A percentile compares a stretch with the other conserved stretches of the same genome.
phyloP scores from a whole-genome alignment of 2,113 vertebrate species.

The Athene cunicularia region DNA sequence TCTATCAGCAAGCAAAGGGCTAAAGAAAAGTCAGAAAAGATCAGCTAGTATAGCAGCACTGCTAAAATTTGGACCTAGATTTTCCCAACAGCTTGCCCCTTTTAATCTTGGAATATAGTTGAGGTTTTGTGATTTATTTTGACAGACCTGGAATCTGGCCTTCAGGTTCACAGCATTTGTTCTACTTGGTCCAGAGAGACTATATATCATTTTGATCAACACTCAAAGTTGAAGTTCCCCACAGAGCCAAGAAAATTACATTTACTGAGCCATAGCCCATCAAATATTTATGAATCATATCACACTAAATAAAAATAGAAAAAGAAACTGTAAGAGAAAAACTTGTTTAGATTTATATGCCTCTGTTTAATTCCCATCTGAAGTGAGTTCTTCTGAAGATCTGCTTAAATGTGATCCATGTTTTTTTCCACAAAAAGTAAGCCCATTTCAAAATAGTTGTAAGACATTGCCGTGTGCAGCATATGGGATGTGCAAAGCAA shows the following conservation, averaged over 20 bases:
- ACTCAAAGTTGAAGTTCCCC: not conserved
- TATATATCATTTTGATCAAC: not conserved
- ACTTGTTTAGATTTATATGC: not conserved
- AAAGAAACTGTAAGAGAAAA: not conserved
- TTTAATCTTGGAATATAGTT: not conserved
- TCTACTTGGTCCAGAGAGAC: not conserved
- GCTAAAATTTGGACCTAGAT: not conserved
- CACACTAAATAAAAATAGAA: constrained; percentile 19
- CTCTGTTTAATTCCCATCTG: not conserved
- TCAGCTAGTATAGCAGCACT: not conserved
- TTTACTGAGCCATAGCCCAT: not conserved
- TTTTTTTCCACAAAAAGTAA: not conserved
- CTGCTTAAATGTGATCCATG: not conserved
- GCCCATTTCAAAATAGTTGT: not conserved
- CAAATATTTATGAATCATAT: constrained; percentile 15
- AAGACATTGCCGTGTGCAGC: not conserved
- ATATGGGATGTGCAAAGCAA: not conserved
- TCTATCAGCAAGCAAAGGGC: not conserved
- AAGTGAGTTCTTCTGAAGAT: not conserved
- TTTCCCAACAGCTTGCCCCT: not conserved
- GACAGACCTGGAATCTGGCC: not conserved
- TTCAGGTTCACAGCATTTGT: not conserved
- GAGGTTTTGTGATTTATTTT: not conserved
- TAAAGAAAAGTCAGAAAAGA: not conserved
- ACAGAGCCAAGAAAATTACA: constrained; percentile 40